These are phyloP conservation scores for Muraenolepis orangiensis DNA, from an alignment of 2,797 vertebrate genomes.

Conservation along the genomic window DNA sequence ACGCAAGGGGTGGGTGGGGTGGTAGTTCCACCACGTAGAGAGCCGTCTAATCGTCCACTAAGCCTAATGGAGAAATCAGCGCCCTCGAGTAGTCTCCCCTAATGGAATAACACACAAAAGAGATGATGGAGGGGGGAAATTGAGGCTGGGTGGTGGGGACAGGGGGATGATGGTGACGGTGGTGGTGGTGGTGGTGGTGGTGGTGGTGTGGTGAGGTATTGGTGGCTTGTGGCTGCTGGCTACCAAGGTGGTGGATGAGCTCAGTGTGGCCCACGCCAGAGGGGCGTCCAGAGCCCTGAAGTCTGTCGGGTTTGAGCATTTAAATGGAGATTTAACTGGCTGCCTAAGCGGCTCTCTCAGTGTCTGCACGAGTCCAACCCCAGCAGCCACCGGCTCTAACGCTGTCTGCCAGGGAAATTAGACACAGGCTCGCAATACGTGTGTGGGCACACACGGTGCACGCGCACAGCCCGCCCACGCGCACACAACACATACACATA, in stretches of 20 bases:
- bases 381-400: slow-evolving; percentile 80
- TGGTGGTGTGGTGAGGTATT: slow-evolving; percentile 23
- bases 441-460: slow-evolving; percentile 26
- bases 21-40: slow-evolving; percentile 54
- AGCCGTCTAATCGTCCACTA: slow-evolving; percentile 54
- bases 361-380: slow-evolving; percentile 85
- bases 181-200: slow-evolving; percentile 27
- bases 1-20: slow-evolving; percentile 37
- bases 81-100: slow-evolving; percentile 63
- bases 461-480: not conserved
- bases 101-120: slow-evolving; percentile 65
- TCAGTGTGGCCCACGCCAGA: slow-evolving; percentile 28
- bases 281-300: slow-evolving; percentile 63
- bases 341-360: slow-evolving; percentile 74
- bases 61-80: slow-evolving; percentile 57
- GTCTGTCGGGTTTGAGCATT: slow-evolving; percentile 79
- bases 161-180: slow-evolving; percentile 38
- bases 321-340: slow-evolving; percentile 82
- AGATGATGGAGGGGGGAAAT: slow-evolving; percentile 53
- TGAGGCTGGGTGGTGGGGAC: slow-evolving; percentile 45
- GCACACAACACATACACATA: not conserved
- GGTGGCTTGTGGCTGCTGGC: slow-evolving; percentile 25
- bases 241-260: slow-evolving; percentile 15
- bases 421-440: slow-evolving; percentile 36
- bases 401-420: slow-evolving; percentile 76